Percentiles rank a stretch among this genome's conserved stretches.
phyloP scores from a whole-genome alignment of 2,888 invertebrate genomes.

The Prenolepis imparis region DNA sequence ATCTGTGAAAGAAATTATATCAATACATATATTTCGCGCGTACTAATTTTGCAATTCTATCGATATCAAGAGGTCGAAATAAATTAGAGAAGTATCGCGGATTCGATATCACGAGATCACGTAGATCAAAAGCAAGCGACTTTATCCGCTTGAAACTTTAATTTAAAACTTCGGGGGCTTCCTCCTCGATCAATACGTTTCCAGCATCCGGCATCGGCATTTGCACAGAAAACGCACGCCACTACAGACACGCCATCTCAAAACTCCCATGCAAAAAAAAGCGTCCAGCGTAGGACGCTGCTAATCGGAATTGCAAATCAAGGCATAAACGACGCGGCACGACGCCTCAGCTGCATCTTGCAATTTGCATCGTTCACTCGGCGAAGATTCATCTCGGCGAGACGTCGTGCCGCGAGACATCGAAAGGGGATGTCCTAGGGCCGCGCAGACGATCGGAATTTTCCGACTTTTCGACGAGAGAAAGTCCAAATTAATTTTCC shows the following conservation, averaged over 20 bases:
- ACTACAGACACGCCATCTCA: slow-evolving; percentile 44
- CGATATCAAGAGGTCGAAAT: no score
- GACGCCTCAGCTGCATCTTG: slow-evolving; percentile 46
- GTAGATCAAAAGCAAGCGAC: no score
- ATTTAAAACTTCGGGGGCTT: not conserved
- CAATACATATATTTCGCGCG: no score
- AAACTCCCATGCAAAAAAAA: slow-evolving; percentile 65
- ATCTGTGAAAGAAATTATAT: no score
- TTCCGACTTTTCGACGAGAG: not conserved
- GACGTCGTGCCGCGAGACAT: slow-evolving; percentile 30
- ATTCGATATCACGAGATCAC: no score
- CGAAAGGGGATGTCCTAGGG: slow-evolving; percentile 2
- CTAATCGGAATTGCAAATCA: slow-evolving; percentile 53
- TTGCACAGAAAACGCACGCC: slow-evolving; percentile 53
- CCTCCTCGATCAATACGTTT: slow-evolving; percentile 33
- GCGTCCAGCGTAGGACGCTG: slow-evolving; percentile 39
- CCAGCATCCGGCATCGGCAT: slow-evolving; percentile 41
- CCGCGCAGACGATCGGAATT: slow-evolving; percentile 47
- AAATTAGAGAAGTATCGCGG: not conserved
- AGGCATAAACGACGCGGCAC: slow-evolving; percentile 57
- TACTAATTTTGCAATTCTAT: no score
- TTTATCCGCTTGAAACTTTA: slow-evolving; percentile 22
- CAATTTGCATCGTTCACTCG: slow-evolving; percentile 24
- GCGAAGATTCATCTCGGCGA: slow-evolving; percentile 36
- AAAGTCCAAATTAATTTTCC: not conserved